Percentiles rank a stretch among this genome's conserved stretches.
These are phyloP conservation scores for Microctonus hyperodae DNA, from an alignment of 2,888 invertebrate species.

Conservation along the genomic window DNA sequence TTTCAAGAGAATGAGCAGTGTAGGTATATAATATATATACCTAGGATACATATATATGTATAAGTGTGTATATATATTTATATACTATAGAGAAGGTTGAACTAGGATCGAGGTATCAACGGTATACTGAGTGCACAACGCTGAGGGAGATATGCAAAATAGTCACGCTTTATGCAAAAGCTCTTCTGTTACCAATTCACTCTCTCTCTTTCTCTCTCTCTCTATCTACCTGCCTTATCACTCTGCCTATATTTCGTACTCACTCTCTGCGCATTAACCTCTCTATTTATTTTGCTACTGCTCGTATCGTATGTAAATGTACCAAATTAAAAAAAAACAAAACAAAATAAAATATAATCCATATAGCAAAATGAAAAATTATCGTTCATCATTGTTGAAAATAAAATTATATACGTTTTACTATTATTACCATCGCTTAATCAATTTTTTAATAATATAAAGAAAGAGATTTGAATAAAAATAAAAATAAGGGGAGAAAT, in stretches of 20 bases:
- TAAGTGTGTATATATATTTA: neutral
- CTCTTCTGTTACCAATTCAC: slow-evolving; percentile 54
- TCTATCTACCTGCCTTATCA: slow-evolving; percentile 35
- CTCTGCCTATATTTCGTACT: slow-evolving; percentile 29
- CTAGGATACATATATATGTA: too few relatives aligned
- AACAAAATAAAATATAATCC: slow-evolving; percentile 4
- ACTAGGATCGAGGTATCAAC: slow-evolving; percentile 24
- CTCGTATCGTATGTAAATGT: slow-evolving; percentile 37
- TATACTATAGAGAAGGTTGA: slow-evolving; percentile 8
- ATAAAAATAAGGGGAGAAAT: neutral
- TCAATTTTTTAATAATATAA: neutral
- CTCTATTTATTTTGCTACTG: slow-evolving; percentile 36
- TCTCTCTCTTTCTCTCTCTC: slow-evolving; percentile 46
- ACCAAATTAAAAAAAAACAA: slow-evolving; percentile 5
- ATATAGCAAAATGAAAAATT: slow-evolving; percentile 4
- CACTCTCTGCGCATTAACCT: slow-evolving; percentile 21
- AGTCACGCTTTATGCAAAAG: slow-evolving; percentile 52
- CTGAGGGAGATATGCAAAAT: slow-evolving; percentile 51
- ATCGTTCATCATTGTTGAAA: neutral
- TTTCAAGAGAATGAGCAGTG: slow-evolving; percentile 22
- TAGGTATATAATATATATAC: neutral
- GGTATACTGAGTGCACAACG: slow-evolving; percentile 30
- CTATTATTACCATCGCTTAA: neutral
- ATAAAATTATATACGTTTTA: slow-evolving; percentile 15
- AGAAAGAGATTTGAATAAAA: too few relatives aligned